phyloP scores from a whole-genome alignment of 2,888 invertebrate species.

The Harmothoe impar region DNA sequence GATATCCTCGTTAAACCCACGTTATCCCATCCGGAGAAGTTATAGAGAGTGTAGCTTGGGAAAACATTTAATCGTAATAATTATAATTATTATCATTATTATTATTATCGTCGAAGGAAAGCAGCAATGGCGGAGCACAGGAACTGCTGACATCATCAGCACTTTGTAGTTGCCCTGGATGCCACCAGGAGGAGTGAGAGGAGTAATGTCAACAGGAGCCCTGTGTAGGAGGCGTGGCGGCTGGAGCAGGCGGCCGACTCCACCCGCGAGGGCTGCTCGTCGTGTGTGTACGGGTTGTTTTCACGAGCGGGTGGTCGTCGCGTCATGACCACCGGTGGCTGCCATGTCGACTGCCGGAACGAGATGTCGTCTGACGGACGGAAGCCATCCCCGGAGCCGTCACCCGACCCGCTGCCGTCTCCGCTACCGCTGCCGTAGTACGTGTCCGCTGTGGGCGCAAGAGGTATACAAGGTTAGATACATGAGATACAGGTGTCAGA shows the following conservation, averaged over 20 bases:
- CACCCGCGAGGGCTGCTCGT: neutral
- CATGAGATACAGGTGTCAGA: too few species aligned
- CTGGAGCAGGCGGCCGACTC: neutral
- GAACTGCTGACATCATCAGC: constrained; percentile 26
- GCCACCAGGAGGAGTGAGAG: neutral
- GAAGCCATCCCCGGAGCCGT: constrained; percentile 61
- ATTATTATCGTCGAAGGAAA: neutral
- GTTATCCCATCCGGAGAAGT: too few species aligned
- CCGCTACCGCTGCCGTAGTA: constrained; percentile 56
- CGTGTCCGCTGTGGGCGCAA: neutral
- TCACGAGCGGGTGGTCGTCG: constrained; percentile 40
- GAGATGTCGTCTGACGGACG: constrained; percentile 59
- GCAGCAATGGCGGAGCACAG: constrained; percentile 59
- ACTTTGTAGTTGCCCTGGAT: neutral
- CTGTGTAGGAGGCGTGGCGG: constrained; percentile 27
- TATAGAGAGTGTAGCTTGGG: too few species aligned
- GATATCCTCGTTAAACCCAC: too few species aligned
- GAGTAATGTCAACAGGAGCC: constrained; percentile 42
- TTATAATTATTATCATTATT: too few species aligned
- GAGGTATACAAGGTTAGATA: too few species aligned
- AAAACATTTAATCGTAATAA: too few species aligned
- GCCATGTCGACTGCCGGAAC: constrained; percentile 49
- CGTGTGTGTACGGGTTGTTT: neutral
- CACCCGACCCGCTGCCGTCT: constrained; percentile 51
- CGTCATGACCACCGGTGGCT: constrained; percentile 57